These are phyloP conservation scores for Uria aalge DNA, from an alignment of 2,113 vertebrate genomes.

Conservation along the genomic window DNA sequence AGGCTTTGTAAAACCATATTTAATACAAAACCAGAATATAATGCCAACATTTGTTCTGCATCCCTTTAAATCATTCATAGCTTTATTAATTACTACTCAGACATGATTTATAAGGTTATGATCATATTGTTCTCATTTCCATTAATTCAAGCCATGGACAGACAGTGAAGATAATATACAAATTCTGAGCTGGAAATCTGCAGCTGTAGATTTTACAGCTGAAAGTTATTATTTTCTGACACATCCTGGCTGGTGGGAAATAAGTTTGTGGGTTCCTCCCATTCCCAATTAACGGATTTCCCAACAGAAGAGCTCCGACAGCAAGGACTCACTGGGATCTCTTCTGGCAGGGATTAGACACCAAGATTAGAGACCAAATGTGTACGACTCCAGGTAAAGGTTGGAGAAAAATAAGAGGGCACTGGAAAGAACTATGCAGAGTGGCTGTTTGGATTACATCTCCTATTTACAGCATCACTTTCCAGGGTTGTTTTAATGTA, in stretches of 20 bases:
- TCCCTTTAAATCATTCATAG: slow-evolving; percentile 13
- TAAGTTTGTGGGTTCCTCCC: background rate
- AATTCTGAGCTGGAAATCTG: slow-evolving; percentile 1
- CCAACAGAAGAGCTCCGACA: background rate
- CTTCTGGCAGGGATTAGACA: background rate
- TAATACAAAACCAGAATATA: slow-evolving; percentile 8
- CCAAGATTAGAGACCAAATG: background rate
- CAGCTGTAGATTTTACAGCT: slow-evolving; percentile 11
- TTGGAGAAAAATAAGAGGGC: background rate
- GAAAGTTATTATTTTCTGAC: slow-evolving; percentile 25
- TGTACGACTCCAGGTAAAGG: background rate
- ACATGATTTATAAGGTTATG: background rate
- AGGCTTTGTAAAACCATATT: background rate
- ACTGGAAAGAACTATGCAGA: background rate
- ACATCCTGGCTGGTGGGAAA: background rate
- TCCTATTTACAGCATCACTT: background rate
- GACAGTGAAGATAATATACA: background rate
- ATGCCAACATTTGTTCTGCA: background rate
- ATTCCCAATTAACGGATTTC: background rate
- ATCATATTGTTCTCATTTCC: background rate
- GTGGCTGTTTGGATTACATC: background rate
- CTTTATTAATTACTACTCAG: slow-evolving; percentile 24
- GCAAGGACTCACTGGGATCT: background rate
- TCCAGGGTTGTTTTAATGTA: background rate
- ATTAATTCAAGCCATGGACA: slow-evolving; percentile 5